Base-by-base conservation (phyloP, 2,888 invertebrate genomes). In the Stegophylla sp. region DNA sequence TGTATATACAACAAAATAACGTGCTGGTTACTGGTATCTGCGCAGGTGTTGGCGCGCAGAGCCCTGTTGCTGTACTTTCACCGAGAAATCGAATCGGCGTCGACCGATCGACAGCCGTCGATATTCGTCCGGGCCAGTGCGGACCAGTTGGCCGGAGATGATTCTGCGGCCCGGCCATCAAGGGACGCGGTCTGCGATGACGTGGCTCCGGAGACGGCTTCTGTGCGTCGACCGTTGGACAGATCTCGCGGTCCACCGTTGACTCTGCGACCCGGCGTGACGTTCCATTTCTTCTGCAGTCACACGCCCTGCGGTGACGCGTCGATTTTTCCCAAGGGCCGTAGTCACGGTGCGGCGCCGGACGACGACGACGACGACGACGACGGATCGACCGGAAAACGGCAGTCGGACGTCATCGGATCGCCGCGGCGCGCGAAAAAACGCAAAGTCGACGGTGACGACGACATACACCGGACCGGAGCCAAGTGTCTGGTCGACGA, bases 221-320 rank as follows among this genome's bases (percentile, higher is more conserved):
- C n/a, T n/a, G n/a, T n/a, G 48, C 10, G 73, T 64, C 5, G 17
- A 45, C 10, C 28, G 34, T 1, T 1, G 10, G n/a, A n/a, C n/a
- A n/a, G n/a, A n/a, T n/a, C n/a, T n/a, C n/a, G n/a, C n/a, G n/a
- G n/a, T n/a, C n/a, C 15, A 1, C 34, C 17, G 5, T 20, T 77
- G 56, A 85, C 85, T 77, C 83, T 94, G 0, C 90, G 89, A 84
- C 85, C 88, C 4, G 88, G 88, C 56, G 86, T 94, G 41, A 88
- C 89, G 43, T 95, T 94, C 87, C 92, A 95, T 86, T 92, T 97
- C 85, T 94, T 93, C 85, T 91, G 93, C 45, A 95, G 94, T 72
- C 94, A 95, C 86, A 90, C 93, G 56, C 97, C 97, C 23, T 97
- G 97, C 88, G 97, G 97, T 0, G 97, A 97, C 89, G 95, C 95